Conservation (phyloP, 2,888 invertebrate genomes). For the Hoplodrina ambigua region DNA sequence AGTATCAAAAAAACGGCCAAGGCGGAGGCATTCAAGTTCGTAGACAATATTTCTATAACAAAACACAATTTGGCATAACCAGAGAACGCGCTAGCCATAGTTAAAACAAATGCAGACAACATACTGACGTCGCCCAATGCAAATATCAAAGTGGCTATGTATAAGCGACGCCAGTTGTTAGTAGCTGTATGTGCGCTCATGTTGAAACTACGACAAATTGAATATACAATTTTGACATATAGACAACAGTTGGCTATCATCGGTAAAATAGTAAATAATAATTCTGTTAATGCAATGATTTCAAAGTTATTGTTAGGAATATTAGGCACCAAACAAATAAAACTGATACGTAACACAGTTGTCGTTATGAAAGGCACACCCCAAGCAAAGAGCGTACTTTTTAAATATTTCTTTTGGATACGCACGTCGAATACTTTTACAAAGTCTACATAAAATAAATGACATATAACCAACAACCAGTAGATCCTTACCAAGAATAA, state of each 20-base stretch:
- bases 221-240: slow-evolving; percentile 6
- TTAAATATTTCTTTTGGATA: not conserved
- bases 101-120: not conserved
- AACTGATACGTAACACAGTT: not conserved
- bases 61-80: no score
- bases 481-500: not conserved
- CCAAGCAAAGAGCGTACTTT: slow-evolving; percentile 2
- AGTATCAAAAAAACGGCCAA: slow-evolving; percentile 1
- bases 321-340: no score
- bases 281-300: no score
- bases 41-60: no score
- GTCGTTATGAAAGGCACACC: not conserved
- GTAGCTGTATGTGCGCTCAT: not conserved
- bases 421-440: slow-evolving; percentile 5
- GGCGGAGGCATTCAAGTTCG: not conserved
- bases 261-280: not conserved
- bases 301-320: no score
- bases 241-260: not conserved
- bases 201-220: not conserved
- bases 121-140: slow-evolving; percentile 1
- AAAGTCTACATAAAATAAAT: slow-evolving; percentile 19
- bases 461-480: slow-evolving; percentile 8
- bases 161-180: not conserved
- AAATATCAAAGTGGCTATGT: not conserved
- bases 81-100: no score